Percentiles rank a stretch among this genome's conserved stretches.
These are phyloP conservation scores for Oreotragus oreotragus DNA, from an alignment of 2,113 vertebrate genomes.

Conservation along the genomic window DNA sequence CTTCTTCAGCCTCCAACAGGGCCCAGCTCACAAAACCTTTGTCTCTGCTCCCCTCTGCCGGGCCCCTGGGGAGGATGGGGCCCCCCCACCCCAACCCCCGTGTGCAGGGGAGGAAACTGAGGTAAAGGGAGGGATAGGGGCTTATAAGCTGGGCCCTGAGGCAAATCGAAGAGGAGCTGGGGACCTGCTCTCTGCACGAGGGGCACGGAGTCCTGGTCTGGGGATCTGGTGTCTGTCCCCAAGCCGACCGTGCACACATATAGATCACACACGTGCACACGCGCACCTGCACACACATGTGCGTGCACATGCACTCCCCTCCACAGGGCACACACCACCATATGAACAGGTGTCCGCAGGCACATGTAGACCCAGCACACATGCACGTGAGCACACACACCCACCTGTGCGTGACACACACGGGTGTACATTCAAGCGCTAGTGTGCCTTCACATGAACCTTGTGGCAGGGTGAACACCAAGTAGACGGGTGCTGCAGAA, in stretches of 20 bases:
- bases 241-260: not conserved
- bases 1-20: not conserved
- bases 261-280: not conserved
- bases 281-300: not conserved
- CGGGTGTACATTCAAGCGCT: rapidly evolving
- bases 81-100: too few relatives aligned
- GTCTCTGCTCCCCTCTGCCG: not conserved
- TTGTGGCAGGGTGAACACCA: not conserved
- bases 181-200: not conserved
- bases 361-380: not conserved
- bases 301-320: not conserved
- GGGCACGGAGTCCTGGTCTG: not conserved
- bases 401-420: rapidly evolving
- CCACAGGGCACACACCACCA: not conserved
- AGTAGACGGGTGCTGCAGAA: rapidly evolving
- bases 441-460: rapidly evolving
- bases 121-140: not conserved
- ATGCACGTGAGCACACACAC: rapidly evolving
- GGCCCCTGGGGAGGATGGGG: not conserved
- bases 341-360: not conserved
- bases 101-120: not conserved
- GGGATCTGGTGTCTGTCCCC: too few relatives aligned
- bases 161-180: not conserved
- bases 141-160: not conserved
- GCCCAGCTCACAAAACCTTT: not conserved